Conservation (phyloP, 1,140 invertebrate genomes). For the Cydia fagiglandana region DNA sequence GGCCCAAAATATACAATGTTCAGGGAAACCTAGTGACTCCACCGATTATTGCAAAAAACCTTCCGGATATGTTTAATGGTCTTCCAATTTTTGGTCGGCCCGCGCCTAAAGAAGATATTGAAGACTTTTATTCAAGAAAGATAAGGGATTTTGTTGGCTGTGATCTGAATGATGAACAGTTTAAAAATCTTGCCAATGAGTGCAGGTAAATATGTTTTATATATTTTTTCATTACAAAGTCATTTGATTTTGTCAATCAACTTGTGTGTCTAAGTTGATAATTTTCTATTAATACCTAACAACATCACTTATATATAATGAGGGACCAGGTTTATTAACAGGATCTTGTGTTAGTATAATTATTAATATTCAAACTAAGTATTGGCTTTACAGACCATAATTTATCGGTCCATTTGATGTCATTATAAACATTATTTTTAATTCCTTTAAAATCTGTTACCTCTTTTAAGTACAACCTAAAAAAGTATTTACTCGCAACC, state of each 20-base stretch:
- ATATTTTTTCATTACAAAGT: neutral
- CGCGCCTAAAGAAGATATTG: constrained; percentile 40
- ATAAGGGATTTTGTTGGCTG: constrained; percentile 57
- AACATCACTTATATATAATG: too few species aligned
- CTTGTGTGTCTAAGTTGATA: too few species aligned
- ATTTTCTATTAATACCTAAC: too few species aligned
- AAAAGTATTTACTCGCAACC: too few species aligned
- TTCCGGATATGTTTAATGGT: constrained; percentile 50
- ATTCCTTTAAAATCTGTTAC: neutral
- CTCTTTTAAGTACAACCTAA: too few species aligned
- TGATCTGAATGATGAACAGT: constrained; percentile 56
- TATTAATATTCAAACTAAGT: too few species aligned
- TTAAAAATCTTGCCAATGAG: constrained; percentile 50
- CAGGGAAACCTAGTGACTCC: constrained; percentile 50
- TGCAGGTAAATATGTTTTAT: constrained; percentile 47
- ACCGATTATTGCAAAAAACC: constrained; percentile 54
- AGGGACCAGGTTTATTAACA: too few species aligned
- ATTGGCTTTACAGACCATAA: too few species aligned
- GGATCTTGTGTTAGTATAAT: too few species aligned
- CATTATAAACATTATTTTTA: too few species aligned
- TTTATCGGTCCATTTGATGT: too few species aligned
- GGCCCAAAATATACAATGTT: constrained; percentile 49
- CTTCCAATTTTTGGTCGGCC: constrained; percentile 57
- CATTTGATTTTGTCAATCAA: too few species aligned
- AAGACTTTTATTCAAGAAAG: constrained; percentile 46